Conservation (phyloP, 1,140 invertebrate genomes). For the Aphelenchoides avenae region DNA sequence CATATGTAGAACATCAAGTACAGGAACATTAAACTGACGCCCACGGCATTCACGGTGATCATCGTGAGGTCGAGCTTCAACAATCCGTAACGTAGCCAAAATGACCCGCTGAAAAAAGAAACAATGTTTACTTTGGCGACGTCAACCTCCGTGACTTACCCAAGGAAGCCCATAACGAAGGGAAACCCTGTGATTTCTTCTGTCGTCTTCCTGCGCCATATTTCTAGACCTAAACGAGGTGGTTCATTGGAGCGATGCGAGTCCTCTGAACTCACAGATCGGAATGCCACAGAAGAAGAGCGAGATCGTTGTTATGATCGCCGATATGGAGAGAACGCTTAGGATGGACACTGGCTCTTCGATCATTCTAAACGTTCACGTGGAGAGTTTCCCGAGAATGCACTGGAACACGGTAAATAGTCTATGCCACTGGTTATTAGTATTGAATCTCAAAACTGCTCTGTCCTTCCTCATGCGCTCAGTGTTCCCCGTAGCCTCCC, state of each 20-base stretch:
- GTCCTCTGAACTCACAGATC: background rate
- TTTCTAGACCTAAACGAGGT: constrained; percentile 43
- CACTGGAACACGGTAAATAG: too few relatives aligned
- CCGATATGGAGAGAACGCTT: constrained; percentile 49
- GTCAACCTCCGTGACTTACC: too few relatives aligned
- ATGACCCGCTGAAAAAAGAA: constrained; percentile 40
- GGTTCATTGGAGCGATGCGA: background rate
- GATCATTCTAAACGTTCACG: too few relatives aligned
- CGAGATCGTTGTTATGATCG: constrained; percentile 54
- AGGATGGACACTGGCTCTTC: constrained; percentile 39
- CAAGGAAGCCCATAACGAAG: constrained; percentile 53
- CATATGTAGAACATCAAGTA: constrained; percentile 50
- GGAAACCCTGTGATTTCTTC: constrained; percentile 55
- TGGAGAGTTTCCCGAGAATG: too few relatives aligned
- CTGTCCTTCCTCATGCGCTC: too few relatives aligned
- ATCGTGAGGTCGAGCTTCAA: constrained; percentile 52
- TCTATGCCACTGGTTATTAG: too few relatives aligned
- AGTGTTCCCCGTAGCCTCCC: too few relatives aligned
- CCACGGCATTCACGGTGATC: constrained; percentile 53
- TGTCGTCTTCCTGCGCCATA: constrained; percentile 41
- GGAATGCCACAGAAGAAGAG: constrained; percentile 56
- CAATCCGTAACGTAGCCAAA: constrained; percentile 56
- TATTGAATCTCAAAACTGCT: too few relatives aligned
- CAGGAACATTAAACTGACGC: constrained; percentile 40
- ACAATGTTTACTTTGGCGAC: background rate